Conservation (phyloP, 2,113 vertebrate genomes). For the Oryzias curvinotus region DNA sequence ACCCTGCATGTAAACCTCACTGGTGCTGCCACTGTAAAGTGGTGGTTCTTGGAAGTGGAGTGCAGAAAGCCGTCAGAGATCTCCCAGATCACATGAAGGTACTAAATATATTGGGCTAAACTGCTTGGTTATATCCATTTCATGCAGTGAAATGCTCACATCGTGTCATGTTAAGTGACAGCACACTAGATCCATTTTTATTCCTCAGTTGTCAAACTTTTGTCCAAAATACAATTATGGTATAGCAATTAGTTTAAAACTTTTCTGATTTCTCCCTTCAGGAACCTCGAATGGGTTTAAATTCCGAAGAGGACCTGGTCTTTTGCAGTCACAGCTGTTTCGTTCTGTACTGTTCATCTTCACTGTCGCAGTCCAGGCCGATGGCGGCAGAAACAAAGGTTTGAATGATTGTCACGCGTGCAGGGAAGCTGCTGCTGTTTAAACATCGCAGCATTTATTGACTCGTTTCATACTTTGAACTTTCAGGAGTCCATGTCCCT, state of each 20-base stretch:
- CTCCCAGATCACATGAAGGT: conserved; percentile 78
- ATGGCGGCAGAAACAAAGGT: conserved; percentile 68
- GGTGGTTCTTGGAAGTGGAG: conserved; percentile 91
- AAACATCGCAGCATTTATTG: not conserved
- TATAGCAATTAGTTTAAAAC: conserved; percentile 63
- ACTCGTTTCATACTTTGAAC: not conserved
- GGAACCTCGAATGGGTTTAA: conserved; percentile 73
- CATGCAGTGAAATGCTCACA: not conserved
- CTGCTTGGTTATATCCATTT: not conserved
- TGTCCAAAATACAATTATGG: conserved; percentile 31
- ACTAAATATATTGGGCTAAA: conserved; percentile 12
- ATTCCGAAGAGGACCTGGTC: conserved; percentile 83
- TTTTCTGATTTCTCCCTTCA: conserved; percentile 23
- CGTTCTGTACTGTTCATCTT: conserved; percentile 83
- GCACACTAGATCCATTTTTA: not conserved
- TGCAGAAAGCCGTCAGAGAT: conserved; percentile 86
- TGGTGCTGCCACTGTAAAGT: conserved; percentile 98
- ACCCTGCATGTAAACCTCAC: conserved; percentile 81
- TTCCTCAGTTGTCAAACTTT: conserved; percentile 8
- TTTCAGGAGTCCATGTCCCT: conserved; percentile 77
- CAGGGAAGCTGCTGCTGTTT: not conserved
- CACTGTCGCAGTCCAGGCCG: conserved; percentile 61
- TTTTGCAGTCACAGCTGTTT: conserved; percentile 98
- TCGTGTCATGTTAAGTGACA: not conserved
- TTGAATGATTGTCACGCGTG: not conserved